Evolutionary conservation across 1,140 invertebrate genomes (phyloP).

Genomic region (Metaphire vulgaris): DNA sequence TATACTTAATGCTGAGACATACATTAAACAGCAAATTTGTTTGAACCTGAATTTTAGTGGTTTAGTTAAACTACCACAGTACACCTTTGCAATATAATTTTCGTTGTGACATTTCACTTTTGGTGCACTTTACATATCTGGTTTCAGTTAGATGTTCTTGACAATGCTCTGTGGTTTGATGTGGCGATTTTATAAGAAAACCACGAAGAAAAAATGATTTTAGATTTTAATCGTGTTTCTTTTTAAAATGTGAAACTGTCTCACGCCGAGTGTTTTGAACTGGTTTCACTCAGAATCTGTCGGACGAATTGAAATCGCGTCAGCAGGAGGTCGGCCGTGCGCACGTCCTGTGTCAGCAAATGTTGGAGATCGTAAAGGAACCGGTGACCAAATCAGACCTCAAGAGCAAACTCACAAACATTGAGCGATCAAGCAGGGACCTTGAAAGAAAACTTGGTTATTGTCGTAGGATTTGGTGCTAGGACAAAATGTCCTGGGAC

Average conservation of each 20-base stretch:
- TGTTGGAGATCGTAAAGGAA: conserved; percentile 83
- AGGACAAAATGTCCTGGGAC: too few relatives aligned
- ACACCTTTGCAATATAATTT: too few relatives aligned
- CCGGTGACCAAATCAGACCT: conserved; percentile 81
- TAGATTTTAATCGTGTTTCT: neutral
- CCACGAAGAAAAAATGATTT: neutral
- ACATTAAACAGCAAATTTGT: too few relatives aligned
- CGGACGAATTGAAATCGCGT: conserved; percentile 78
- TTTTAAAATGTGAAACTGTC: neutral
- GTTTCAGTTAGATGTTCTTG: too few relatives aligned
- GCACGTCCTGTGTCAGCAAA: conserved; percentile 73
- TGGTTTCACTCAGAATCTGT: conserved; percentile 60
- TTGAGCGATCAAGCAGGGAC: conserved; percentile 46
- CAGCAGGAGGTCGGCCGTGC: conserved; percentile 68
- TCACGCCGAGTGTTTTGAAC: neutral
- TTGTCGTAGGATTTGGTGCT: conserved; percentile 7
- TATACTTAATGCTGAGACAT: too few relatives aligned
- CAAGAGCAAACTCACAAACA: conserved; percentile 69
- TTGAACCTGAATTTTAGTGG: too few relatives aligned
- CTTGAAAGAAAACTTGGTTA: conserved; percentile 45
- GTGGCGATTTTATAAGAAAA: neutral
- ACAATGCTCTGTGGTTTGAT: neutral
- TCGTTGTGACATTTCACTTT: too few relatives aligned
- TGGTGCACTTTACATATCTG: too few relatives aligned
- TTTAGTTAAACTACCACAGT: too few relatives aligned